These are phyloP conservation scores for Microtus pennsylvanicus DNA, from an alignment of 2,113 vertebrate species.

Conservation along the genomic window DNA sequence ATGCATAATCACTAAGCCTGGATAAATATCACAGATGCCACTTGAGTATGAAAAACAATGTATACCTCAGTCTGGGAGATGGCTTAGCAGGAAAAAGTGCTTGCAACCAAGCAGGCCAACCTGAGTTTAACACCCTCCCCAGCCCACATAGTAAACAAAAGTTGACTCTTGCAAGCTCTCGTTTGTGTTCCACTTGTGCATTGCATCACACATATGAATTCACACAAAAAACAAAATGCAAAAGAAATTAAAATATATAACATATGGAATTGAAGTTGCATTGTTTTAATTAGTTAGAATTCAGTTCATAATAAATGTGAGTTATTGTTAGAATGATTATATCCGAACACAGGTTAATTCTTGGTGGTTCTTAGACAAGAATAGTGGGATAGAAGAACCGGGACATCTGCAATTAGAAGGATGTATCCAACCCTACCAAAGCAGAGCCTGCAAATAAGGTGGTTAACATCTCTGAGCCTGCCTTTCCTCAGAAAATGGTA, in stretches of 20 bases:
- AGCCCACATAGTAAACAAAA: neutral
- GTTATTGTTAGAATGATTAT: neutral
- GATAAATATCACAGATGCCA: neutral
- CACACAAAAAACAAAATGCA: neutral
- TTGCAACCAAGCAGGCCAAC: too few species aligned
- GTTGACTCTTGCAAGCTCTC: neutral
- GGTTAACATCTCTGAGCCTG: neutral
- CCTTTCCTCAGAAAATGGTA: neutral
- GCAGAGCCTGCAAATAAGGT: accelerated
- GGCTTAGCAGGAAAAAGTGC: neutral
- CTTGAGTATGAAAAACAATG: neutral
- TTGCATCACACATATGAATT: too few species aligned
- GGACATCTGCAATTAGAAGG: neutral
- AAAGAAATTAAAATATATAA: neutral
- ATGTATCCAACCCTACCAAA: neutral
- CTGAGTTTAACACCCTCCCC: neutral
- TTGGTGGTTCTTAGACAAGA: neutral
- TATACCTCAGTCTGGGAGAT: too few species aligned
- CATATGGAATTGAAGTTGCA: neutral
- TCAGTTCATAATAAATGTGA: neutral
- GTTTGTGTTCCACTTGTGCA: too few species aligned
- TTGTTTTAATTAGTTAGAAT: slow-evolving; percentile 6
- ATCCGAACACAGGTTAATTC: neutral
- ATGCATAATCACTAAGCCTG: neutral
- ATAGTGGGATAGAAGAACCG: neutral